Percentiles rank a stretch among this genome's conserved stretches.
Evolutionary conservation across 2,113 vertebrate species (phyloP).

Genomic region (Capreolus pygargus): DNA sequence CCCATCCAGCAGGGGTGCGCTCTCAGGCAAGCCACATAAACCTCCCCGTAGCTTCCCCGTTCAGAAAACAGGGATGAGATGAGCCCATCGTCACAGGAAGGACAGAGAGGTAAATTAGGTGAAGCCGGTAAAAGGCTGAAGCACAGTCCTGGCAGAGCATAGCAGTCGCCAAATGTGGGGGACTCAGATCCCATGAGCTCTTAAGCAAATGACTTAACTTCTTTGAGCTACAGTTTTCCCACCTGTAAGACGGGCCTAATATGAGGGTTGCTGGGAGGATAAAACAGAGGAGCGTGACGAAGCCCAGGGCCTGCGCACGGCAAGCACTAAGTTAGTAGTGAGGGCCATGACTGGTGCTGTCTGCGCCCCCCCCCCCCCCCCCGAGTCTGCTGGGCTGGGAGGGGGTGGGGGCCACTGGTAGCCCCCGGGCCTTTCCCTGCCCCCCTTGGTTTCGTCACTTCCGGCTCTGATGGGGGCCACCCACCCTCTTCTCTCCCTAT

Average conservation of each 20-base stretch:
- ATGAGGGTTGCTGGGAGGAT: neutral
- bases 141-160: accelerated
- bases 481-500: neutral
- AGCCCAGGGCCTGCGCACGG: neutral
- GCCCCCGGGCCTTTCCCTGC: neutral
- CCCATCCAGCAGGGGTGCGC: neutral
- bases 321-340: accelerated
- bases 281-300: accelerated
- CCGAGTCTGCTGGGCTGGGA: neutral
- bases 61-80: neutral
- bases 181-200: neutral
- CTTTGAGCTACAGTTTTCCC: neutral
- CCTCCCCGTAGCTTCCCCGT: neutral
- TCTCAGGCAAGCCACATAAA: neutral
- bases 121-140: neutral
- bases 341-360: accelerated
- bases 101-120: neutral
- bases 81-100: neutral
- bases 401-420: neutral
- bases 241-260: neutral
- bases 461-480: neutral
- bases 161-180: accelerated
- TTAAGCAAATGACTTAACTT: neutral
- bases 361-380: no score
- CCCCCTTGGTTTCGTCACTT: neutral